Conservation (phyloP, 2,797 vertebrate species). For the Diglossa cyanea region DNA sequence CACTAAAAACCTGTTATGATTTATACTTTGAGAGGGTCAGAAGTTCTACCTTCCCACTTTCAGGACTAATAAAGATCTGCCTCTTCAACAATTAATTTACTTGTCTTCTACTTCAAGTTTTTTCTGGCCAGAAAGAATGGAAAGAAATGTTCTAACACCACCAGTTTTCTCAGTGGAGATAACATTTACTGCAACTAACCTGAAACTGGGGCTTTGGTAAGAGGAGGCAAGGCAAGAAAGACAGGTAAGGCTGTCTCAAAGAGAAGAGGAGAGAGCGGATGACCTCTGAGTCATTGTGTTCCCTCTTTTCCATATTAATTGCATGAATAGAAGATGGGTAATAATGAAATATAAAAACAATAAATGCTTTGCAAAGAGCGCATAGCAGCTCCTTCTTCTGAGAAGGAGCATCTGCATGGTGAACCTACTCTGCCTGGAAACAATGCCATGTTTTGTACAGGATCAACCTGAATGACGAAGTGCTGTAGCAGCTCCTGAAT, state of each 20-base stretch:
- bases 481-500: neutral
- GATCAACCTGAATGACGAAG: neutral
- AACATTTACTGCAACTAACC: neutral
- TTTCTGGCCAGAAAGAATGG: neutral
- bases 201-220: neutral
- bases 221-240: neutral
- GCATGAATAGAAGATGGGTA: neutral
- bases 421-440: neutral
- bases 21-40: neutral
- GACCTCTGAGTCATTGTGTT: neutral
- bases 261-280: neutral
- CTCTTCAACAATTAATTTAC: neutral
- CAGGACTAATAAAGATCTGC: neutral
- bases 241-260: neutral
- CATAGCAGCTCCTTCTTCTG: neutral
- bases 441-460: neutral
- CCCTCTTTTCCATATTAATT: neutral
- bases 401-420: neutral
- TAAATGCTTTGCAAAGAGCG: neutral
- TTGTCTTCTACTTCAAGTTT: neutral
- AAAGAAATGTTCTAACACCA: neutral
- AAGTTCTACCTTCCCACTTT: neutral
- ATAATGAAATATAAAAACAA: neutral
- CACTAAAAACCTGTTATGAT: neutral
- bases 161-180: neutral